Evolutionary conservation across 1,140 invertebrate genomes (phyloP).

Genomic region (Antheraea pernyi): DNA sequence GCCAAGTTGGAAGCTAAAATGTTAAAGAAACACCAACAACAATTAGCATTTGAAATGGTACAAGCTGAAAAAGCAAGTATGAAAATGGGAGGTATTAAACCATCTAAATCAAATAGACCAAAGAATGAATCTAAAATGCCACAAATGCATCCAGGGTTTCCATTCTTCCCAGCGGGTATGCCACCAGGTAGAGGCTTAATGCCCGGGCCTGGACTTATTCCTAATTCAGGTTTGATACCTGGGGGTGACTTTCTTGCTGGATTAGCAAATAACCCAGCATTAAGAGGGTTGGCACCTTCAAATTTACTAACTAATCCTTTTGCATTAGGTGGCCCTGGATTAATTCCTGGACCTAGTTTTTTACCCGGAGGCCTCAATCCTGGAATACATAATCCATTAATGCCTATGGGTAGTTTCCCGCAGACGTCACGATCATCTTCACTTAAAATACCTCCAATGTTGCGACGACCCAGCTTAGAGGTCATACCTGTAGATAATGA

Average conservation of each 20-base stretch:
- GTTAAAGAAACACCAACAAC: constrained; percentile 72
- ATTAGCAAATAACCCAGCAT: constrained; percentile 66
- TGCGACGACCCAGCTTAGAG: constrained; percentile 76
- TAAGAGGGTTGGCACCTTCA: constrained; percentile 57
- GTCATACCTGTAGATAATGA: constrained; percentile 76
- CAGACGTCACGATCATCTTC: constrained; percentile 78
- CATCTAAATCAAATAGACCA: constrained; percentile 76
- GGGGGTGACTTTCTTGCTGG: constrained; percentile 61
- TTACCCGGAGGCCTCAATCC: constrained; percentile 72
- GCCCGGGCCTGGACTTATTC: constrained; percentile 85
- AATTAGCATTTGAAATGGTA: constrained; percentile 62
- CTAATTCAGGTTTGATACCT: constrained; percentile 79
- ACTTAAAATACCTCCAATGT: constrained; percentile 69
- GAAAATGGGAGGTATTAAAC: constrained; percentile 58
- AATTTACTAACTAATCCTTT: constrained; percentile 72
- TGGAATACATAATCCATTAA: constrained; percentile 64
- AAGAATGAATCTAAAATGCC: constrained; percentile 83
- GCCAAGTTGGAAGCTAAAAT: constrained; percentile 71
- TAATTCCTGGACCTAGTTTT: constrained; percentile 76
- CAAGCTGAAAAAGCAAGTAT: constrained; percentile 62
- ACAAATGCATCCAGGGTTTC: constrained; percentile 75
- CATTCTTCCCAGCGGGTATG: constrained; percentile 71
- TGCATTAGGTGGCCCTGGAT: constrained; percentile 67
- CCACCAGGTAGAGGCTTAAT: constrained; percentile 74
- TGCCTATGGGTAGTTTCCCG: constrained; percentile 72